Evolutionary conservation across 2,797 vertebrate species (phyloP), one percentile per base, ranked within the genome.

Genomic region (Acomys russatus): DNA sequence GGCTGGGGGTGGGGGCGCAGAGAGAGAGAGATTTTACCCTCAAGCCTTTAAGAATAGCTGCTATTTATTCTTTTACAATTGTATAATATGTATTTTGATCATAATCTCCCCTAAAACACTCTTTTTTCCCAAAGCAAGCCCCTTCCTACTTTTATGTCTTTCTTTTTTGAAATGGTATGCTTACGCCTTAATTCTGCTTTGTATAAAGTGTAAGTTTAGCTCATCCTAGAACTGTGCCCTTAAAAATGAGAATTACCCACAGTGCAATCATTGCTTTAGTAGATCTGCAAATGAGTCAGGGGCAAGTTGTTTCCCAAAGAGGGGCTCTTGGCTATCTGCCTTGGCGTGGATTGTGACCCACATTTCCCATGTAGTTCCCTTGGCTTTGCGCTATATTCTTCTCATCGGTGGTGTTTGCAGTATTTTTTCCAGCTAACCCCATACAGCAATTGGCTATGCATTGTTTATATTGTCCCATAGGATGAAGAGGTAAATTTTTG

Each of bases 221-320:
- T 94, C 49, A 85, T 79, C 73, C 54, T 95, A 0, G 71, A 94
- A 88, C 30, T 70, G 56, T 86, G 44, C 54, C 78, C 78, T 77
- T 86, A 59, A 92, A 44, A 82, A 30, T 61, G 63, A 90, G 38
- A 80, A 56, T 73, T 85, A 22, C 51, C 61, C 6, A 0, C 84
- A 77, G 1, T 44, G 68, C 44, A 94, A n/a, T 96, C 33, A 73
- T 74, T 63, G 51, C 95, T 85, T 38, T 66, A 82, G 92, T 56
- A 79, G 38, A 63, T 51, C 20, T 38, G 30, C 54, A 64, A 2
- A 80, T 56, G 4, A 79, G 15, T 63, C 91, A 28, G 17, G 22
- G 85, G 49, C 38, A 56, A 85, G 66, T 91, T 49, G 22, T 85
- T 93, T 85, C n/a, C 71, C 77, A 61, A 28, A 70, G 89, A 90